Evolutionary conservation across 2,797 vertebrate genomes (phyloP).

Genomic region (Gymnoscopelus microlampas): DNA sequence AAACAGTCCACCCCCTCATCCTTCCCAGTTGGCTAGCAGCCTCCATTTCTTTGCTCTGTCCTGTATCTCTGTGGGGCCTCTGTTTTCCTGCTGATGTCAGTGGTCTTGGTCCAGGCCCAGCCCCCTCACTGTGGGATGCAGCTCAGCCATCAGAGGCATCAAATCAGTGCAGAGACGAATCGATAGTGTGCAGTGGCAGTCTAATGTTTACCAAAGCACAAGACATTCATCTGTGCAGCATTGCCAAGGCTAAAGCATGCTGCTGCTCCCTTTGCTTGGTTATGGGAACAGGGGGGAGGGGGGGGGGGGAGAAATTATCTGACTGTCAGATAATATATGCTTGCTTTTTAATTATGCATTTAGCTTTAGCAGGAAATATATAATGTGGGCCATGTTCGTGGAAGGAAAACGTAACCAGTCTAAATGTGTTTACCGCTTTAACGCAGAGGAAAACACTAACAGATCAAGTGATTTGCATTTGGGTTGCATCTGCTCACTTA

Average conservation of each 20-base stretch:
- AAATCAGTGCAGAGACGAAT: slow-evolving; percentile 69
- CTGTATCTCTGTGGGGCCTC: slow-evolving; percentile 59
- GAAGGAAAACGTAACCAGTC: slow-evolving; percentile 58
- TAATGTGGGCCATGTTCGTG: slow-evolving; percentile 44
- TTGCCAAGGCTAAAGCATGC: slow-evolving; percentile 38
- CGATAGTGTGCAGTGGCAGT: slow-evolving; percentile 47
- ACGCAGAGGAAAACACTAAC: not conserved
- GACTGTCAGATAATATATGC: slow-evolving; percentile 57
- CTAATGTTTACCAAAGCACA: slow-evolving; percentile 68
- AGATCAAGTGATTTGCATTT: slow-evolving; percentile 18
- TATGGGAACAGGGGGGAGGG: slow-evolving; percentile 21
- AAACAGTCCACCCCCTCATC: slow-evolving; percentile 49
- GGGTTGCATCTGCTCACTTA: not conserved
- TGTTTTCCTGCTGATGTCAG: slow-evolving; percentile 64
- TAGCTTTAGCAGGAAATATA: slow-evolving; percentile 55
- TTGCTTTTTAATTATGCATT: slow-evolving; percentile 72
- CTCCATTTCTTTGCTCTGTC: slow-evolving; percentile 55
- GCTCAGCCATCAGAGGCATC: slow-evolving; percentile 64
- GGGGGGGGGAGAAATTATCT: slow-evolving; percentile 27
- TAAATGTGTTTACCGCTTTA: slow-evolving; percentile 49
- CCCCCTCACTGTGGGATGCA: slow-evolving; percentile 52
- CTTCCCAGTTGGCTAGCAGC: slow-evolving; percentile 56
- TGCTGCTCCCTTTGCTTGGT: slow-evolving; percentile 16
- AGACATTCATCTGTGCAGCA: slow-evolving; percentile 44
- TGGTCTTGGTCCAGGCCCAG: slow-evolving; percentile 47